Conservation (phyloP, 1,140 invertebrate species). For the Diabrotica virgifera region DNA sequence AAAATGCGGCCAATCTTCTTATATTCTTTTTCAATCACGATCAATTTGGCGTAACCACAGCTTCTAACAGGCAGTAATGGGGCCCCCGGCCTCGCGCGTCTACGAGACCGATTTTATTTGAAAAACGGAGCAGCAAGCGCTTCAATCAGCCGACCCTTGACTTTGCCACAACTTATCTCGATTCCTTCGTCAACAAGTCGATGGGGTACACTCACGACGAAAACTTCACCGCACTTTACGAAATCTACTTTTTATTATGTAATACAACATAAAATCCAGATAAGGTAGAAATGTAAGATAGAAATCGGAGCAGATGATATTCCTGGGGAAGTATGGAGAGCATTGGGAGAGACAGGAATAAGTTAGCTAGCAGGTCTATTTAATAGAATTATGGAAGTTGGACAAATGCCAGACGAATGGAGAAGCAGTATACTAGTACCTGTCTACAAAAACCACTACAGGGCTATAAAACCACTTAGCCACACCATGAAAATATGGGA, state of each 20-base stretch:
- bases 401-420: no score
- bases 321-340: no score
- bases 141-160: conserved; percentile 46
- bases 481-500: no score
- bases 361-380: no score
- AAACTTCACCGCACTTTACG: neutral
- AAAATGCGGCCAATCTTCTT: conserved; percentile 39
- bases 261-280: no score
- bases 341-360: no score
- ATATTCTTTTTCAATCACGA: conserved; percentile 42
- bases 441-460: no score
- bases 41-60: conserved; percentile 46
- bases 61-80: conserved; percentile 46
- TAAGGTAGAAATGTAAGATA: no score
- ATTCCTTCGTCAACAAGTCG: conserved; percentile 20
- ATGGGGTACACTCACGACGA: conserved; percentile 10
- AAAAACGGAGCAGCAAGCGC: conserved; percentile 37
- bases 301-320: no score
- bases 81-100: conserved; percentile 37
- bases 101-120: conserved; percentile 47
- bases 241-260: neutral
- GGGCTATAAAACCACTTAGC: no score
- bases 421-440: no score
- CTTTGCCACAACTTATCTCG: conserved; percentile 42
- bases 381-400: no score